These are phyloP conservation scores for Rhabdornis inornatus DNA, from an alignment of 2,113 vertebrate species.

Conservation along the genomic window DNA sequence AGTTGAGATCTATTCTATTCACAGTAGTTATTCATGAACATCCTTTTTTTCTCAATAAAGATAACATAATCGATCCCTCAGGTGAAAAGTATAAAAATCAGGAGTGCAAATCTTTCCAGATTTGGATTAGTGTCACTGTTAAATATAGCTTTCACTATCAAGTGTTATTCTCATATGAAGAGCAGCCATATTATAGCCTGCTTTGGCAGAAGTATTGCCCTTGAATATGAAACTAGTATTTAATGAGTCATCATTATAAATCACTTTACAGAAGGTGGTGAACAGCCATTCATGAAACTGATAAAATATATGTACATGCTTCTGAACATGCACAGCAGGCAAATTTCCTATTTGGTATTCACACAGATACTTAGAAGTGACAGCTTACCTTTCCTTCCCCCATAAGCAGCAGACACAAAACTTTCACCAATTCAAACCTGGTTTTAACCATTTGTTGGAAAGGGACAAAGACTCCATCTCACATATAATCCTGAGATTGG, in stretches of 20 bases:
- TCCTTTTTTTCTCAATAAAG: neutral
- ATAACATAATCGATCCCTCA: neutral
- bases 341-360: neutral
- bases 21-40: neutral
- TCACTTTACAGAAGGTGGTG: neutral
- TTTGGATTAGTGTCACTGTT: neutral
- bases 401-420: neutral
- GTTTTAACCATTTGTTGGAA: neutral
- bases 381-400: neutral
- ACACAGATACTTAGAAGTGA: neutral
- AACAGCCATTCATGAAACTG: neutral
- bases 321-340: neutral
- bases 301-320: neutral
- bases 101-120: neutral
- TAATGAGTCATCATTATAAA: slow-evolving; percentile 20
- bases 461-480: neutral
- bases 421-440: neutral
- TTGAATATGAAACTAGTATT: neutral
- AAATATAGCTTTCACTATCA: neutral
- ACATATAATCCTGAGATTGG: neutral
- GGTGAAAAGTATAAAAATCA: neutral
- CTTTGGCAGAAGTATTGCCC: neutral
- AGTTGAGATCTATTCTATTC: neutral
- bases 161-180: neutral
- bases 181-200: neutral